Evolutionary conservation across 2,888 invertebrate genomes (phyloP).

Genomic region (Phragmatobia fuliginosa): DNA sequence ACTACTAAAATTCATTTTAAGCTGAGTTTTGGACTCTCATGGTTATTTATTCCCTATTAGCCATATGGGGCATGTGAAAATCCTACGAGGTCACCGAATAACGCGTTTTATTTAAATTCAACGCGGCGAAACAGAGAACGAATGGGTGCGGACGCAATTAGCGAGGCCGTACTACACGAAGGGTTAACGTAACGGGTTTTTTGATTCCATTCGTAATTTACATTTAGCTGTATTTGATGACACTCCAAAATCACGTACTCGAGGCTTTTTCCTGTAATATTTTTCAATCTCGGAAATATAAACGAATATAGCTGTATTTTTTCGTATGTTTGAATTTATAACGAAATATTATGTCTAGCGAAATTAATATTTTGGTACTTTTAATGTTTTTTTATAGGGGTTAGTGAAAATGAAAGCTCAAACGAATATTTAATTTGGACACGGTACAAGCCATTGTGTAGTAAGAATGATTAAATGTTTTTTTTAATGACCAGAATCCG

Average conservation of each 20-base stretch:
- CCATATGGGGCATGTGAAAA: conserved; percentile 19
- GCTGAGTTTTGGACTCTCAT: no score
- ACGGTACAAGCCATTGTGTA: no score
- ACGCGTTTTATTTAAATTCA: conserved; percentile 56
- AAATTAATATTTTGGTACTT: no score
- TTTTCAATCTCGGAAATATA: conserved; percentile 17
- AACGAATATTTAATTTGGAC: no score
- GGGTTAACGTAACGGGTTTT: conserved; percentile 42
- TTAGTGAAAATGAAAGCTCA: no score
- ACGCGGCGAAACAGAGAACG: conserved; percentile 52
- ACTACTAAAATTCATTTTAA: not conserved
- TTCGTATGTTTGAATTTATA: not conserved
- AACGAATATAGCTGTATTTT: not conserved
- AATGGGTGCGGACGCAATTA: conserved; percentile 60
- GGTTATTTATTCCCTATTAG: not conserved
- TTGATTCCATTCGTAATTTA: conserved; percentile 49
- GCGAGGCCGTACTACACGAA: conserved; percentile 39
- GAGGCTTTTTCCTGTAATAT: conserved; percentile 6
- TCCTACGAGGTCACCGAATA: conserved; percentile 24
- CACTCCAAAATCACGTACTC: conserved; percentile 23
- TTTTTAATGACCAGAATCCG: no score
- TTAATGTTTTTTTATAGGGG: no score
- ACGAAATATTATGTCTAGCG: not conserved
- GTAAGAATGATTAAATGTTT: no score
- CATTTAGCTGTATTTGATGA: conserved; percentile 48